Percentiles rank a stretch among this genome's conserved stretches.
Conservation (phyloP, 2,888 invertebrate species). For the Mesorhabditis sp. region DNA sequence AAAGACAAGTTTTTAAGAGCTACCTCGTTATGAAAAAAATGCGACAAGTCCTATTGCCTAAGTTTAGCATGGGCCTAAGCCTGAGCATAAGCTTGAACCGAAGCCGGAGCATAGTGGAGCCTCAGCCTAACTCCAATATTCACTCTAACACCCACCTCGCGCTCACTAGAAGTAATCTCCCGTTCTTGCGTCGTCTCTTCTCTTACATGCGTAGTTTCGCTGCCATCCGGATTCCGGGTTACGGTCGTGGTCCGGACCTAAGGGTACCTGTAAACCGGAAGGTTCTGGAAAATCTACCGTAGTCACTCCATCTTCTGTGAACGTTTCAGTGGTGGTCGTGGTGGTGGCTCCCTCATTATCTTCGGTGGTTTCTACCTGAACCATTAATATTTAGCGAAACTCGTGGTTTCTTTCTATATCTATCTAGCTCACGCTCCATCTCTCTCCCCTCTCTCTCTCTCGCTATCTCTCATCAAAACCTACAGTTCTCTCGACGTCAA, state of each 20-base stretch:
- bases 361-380: not conserved
- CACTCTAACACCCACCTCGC: not conserved
- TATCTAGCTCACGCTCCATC: no score
- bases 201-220: conserved; percentile 1
- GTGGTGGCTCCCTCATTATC: not conserved
- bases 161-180: not conserved
- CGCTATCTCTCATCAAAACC: no score
- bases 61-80: no score
- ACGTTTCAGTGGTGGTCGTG: not conserved
- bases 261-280: not conserved
- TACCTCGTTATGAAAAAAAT: no score
- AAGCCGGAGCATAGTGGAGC: no score
- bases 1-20: not conserved
- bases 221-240: not conserved
- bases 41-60: no score
- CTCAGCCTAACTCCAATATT: no score
- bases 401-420: no score
- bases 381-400: no score
- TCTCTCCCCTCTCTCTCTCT: no score
- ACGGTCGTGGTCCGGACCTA: not conserved
- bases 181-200: not conserved
- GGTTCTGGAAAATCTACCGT: not conserved
- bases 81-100: no score
- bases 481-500: conserved; percentile 6
- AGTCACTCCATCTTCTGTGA: conserved; percentile 2